phyloP scores from a whole-genome alignment of 2,888 invertebrate genomes.

The Lasioglossum lativentre region DNA sequence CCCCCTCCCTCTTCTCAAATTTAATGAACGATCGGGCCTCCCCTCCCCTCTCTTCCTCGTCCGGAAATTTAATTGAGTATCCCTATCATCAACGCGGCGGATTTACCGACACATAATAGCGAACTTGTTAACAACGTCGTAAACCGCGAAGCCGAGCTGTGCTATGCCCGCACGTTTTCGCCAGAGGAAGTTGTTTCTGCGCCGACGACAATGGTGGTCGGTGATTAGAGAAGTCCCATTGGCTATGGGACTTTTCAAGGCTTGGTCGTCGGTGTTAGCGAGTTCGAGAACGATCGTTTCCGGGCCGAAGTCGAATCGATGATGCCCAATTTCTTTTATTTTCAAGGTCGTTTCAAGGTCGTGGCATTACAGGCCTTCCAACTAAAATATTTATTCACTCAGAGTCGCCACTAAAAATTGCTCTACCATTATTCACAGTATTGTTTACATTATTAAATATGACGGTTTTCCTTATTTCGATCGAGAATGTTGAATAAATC shows the following conservation, averaged over 20 bases:
- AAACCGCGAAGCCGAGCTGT: neutral
- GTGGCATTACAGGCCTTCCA: too few species aligned
- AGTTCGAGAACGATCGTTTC: neutral
- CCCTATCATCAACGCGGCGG: neutral
- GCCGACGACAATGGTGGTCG: neutral
- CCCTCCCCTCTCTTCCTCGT: neutral
- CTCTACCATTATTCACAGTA: too few species aligned
- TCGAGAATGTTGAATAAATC: too few species aligned
- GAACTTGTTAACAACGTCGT: conserved; percentile 28
- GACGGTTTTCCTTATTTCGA: too few species aligned
- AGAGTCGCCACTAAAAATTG: too few species aligned
- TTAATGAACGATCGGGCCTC: conserved; percentile 19
- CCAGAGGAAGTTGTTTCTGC: neutral
- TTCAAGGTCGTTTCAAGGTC: neutral
- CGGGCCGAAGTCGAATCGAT: neutral
- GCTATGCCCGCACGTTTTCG: neutral
- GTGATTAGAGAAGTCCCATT: neutral
- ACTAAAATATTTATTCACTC: too few species aligned
- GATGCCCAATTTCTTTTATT: neutral
- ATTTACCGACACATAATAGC: neutral
- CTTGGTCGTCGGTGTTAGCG: neutral
- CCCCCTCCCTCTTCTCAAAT: neutral
- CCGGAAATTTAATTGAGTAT: conserved; percentile 14
- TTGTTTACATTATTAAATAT: too few species aligned
- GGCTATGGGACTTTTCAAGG: neutral